Percentiles rank a stretch among this genome's conserved stretches.
Conservation (phyloP, 2,797 vertebrate species). For the Syngnathus acus region DNA sequence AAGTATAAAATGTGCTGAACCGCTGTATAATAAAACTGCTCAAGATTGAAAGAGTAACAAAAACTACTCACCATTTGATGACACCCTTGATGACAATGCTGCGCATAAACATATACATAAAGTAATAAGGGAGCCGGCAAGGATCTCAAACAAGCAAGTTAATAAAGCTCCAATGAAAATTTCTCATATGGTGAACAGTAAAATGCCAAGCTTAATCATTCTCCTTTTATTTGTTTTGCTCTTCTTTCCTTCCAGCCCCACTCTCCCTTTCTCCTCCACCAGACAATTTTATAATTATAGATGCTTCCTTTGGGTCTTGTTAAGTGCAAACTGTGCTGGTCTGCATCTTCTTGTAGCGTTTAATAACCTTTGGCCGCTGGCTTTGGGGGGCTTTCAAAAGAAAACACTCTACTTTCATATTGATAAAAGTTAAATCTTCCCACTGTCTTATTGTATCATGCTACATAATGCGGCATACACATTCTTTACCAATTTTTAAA, state of each 20-base stretch:
- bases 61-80: conserved; percentile 1
- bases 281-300: not conserved
- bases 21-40: not conserved
- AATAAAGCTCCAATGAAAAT: not conserved
- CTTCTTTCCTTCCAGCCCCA: not conserved
- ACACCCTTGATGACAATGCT: not conserved
- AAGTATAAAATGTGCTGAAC: not conserved
- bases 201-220: conserved; percentile 5
- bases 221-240: conserved; percentile 3
- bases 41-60: not conserved
- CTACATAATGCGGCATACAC: not conserved
- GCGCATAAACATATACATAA: not conserved
- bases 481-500: not conserved
- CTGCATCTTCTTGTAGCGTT: not conserved
- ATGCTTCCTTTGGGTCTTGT: not conserved
- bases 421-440: not conserved
- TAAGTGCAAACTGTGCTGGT: conserved; percentile 3
- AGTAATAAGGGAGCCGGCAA: not conserved
- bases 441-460: not conserved
- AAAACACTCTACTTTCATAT: not conserved
- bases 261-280: not conserved
- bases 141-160: not conserved
- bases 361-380: not conserved
- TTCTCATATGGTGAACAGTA: not conserved
- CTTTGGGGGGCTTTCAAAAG: not conserved